These are phyloP conservation scores for Argyra leucocephala DNA, from an alignment of 2,888 invertebrate species.

Conservation along the genomic window DNA sequence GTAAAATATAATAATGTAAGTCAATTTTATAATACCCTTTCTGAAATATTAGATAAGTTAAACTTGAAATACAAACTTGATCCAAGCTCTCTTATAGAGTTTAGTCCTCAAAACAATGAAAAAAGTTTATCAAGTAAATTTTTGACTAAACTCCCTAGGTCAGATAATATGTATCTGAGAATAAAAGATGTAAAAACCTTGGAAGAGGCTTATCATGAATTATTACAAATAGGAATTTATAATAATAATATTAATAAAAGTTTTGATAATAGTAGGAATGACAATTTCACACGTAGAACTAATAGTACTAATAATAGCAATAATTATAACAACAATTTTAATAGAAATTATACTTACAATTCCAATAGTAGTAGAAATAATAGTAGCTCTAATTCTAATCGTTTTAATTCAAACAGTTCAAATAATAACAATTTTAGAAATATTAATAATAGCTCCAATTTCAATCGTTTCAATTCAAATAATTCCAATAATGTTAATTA, in stretches of 20 bases:
- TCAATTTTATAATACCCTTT: constrained; percentile 11
- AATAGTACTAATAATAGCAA: background rate
- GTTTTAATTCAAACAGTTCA: background rate
- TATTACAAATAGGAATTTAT: constrained; percentile 7
- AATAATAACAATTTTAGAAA: background rate
- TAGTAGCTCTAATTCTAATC: background rate
- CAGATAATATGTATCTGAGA: constrained; percentile 13
- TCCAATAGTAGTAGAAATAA: background rate
- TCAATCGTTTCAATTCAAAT: background rate
- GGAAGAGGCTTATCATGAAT: constrained; percentile 9
- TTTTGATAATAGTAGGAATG: background rate
- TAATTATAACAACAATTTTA: background rate
- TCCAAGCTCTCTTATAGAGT: background rate
- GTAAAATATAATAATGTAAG: constrained; percentile 12
- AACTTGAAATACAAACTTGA: constrained; percentile 14
- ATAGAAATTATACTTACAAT: background rate
- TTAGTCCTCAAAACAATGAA: constrained; percentile 8
- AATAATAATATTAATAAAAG: background rate
- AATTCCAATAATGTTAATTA: background rate
- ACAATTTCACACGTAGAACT: background rate
- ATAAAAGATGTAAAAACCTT: constrained; percentile 5
- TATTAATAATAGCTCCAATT: background rate
- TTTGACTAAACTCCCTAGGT: constrained; percentile 9
- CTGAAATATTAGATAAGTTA: constrained; percentile 14
- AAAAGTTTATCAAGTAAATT: constrained; percentile 11